Conservation (phyloP, 2,113 vertebrate species). For the Cairina moschata region DNA sequence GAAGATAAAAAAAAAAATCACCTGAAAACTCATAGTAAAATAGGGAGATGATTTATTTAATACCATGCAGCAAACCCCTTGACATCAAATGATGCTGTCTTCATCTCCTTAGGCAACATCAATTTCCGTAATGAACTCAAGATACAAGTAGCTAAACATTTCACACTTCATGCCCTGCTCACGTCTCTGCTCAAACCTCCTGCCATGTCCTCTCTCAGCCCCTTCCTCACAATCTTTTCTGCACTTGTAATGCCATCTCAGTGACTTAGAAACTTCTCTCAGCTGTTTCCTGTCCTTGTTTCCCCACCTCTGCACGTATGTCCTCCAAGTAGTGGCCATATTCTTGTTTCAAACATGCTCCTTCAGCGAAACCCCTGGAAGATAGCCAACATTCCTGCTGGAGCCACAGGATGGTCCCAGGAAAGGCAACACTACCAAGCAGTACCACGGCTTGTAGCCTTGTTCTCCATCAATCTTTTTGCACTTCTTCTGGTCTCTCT, state of each 20-base stretch:
- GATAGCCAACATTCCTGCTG: accelerated
- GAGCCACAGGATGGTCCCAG: not conserved
- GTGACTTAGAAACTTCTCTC: not conserved
- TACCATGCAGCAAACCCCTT: not conserved
- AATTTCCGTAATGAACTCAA: not conserved
- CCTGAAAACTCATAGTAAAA: not conserved
- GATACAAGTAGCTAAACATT: not conserved
- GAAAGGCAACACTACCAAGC: not conserved
- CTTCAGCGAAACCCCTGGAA: not conserved
- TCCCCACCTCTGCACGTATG: not conserved
- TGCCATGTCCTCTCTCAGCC: not conserved
- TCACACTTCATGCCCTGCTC: not conserved
- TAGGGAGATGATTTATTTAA: not conserved
- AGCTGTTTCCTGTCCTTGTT: not conserved
- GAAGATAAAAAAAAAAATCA: too few species aligned
- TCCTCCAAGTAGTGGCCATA: not conserved
- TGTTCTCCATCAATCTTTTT: not conserved
- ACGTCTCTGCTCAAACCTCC: not conserved
- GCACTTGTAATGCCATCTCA: not conserved
- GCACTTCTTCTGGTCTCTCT: not conserved
- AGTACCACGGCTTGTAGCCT: not conserved
- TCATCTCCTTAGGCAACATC: not conserved
- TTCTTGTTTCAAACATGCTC: not conserved
- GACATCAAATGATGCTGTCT: not conserved
- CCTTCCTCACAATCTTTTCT: not conserved